A percentile compares a stretch with the other conserved stretches of the same genome.
These are phyloP conservation scores for Callionymus lyra DNA, from an alignment of 2,113 vertebrate genomes.

Conservation along the genomic window DNA sequence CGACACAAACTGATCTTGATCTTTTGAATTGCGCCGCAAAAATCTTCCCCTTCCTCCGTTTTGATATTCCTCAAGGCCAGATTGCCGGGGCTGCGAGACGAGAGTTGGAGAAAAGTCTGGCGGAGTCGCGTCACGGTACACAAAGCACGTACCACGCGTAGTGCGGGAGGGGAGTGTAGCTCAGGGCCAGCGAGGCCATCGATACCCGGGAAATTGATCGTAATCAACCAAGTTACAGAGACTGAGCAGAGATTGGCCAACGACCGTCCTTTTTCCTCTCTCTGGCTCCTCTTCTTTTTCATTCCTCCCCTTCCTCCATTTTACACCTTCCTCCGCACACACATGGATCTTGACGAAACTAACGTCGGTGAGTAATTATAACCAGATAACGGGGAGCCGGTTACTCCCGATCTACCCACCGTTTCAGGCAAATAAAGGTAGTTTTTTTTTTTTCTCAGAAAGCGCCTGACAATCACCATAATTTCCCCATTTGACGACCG, in stretches of 20 bases:
- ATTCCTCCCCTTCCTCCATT: conserved; percentile 34
- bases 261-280: conserved; percentile 40
- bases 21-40: too few relatives aligned
- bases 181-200: conserved; percentile 69
- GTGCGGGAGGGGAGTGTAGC: conserved; percentile 64
- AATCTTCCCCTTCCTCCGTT: conserved; percentile 17
- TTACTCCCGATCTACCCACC: too few relatives aligned
- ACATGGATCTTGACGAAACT: conserved; percentile 3
- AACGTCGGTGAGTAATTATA: too few relatives aligned
- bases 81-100: conserved; percentile 17
- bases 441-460: too few relatives aligned
- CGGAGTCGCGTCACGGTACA: conserved; percentile 62
- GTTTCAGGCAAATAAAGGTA: too few relatives aligned
- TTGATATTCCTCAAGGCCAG: conserved; percentile 46
- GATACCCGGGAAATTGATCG: conserved; percentile 75
- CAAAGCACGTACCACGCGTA: conserved; percentile 71
- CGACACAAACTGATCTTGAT: too few relatives aligned
- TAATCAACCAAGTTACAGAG: conserved; percentile 73
- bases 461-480: conserved; percentile 16
- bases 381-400: background rate
- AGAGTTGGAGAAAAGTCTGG: conserved; percentile 12
- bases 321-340: conserved; percentile 26
- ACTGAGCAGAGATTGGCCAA: conserved; percentile 55
- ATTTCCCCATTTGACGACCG: conserved; percentile 70
- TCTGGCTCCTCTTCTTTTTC: conserved; percentile 12